A percentile compares a stretch with the other conserved stretches of the same genome.
These are phyloP conservation scores for Clistopyga incitator DNA, from an alignment of 2,888 invertebrate species.

Conservation along the genomic window DNA sequence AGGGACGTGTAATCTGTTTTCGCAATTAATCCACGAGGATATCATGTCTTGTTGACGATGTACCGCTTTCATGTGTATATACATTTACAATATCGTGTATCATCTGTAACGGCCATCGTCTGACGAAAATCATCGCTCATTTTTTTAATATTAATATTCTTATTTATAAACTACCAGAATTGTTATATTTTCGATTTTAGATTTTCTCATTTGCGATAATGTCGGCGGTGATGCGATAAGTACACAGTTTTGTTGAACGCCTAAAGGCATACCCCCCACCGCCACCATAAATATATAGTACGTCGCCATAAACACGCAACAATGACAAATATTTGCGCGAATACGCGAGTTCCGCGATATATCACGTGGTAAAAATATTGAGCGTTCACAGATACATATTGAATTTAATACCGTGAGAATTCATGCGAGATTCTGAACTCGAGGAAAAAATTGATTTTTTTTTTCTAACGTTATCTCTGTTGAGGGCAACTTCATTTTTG, in stretches of 20 bases:
- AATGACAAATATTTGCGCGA: slow-evolving; percentile 48
- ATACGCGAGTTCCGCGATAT: slow-evolving; percentile 18
- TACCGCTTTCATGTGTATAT: slow-evolving; percentile 1
- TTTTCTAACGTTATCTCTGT: not conserved
- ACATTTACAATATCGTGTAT: slow-evolving; percentile 23
- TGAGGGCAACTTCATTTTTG: not conserved
- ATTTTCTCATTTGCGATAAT: slow-evolving; percentile 11
- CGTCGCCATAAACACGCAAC: slow-evolving; percentile 28
- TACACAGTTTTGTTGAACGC: slow-evolving; percentile 14
- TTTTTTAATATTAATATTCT: not conserved
- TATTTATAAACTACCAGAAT: not conserved
- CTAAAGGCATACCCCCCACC: not conserved
- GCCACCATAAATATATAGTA: not conserved
- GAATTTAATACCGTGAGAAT: not conserved
- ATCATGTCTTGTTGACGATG: slow-evolving; percentile 35
- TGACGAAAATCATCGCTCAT: slow-evolving; percentile 1
- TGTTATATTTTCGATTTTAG: not conserved
- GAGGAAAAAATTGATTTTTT: not conserved
- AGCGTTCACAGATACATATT: not conserved
- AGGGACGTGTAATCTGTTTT: slow-evolving; percentile 39
- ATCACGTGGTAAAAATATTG: slow-evolving; percentile 33
- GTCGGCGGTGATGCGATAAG: slow-evolving; percentile 7
- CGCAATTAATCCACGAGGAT: slow-evolving; percentile 36
- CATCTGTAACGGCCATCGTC: slow-evolving; percentile 19
- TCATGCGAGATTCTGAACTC: not conserved